Conservation (phyloP, 2,888 invertebrate genomes). For the Pecten maximus region DNA sequence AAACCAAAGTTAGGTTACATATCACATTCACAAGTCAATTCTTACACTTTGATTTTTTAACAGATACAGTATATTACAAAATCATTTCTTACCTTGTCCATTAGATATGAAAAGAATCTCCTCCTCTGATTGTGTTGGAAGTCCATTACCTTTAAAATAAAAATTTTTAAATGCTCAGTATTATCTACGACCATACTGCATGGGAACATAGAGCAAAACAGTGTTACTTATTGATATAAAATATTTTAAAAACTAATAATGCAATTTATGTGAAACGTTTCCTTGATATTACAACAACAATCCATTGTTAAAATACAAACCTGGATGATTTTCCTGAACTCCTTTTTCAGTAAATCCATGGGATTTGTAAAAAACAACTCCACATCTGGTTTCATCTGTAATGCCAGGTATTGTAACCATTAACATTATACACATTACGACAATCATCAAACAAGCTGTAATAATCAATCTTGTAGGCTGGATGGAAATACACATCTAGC, state of each 20-base stretch:
- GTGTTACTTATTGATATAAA: too few species aligned
- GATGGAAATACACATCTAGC: too few species aligned
- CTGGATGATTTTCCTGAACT: slow-evolving; percentile 68
- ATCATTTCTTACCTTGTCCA: slow-evolving; percentile 58
- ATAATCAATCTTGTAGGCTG: too few species aligned
- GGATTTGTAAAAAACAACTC: slow-evolving; percentile 77
- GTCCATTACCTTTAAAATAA: slow-evolving; percentile 59
- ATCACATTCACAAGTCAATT: neutral
- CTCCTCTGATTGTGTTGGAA: slow-evolving; percentile 71
- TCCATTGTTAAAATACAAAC: slow-evolving; percentile 51
- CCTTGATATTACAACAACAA: too few species aligned
- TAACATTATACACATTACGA: too few species aligned
- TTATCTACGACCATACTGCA: too few species aligned
- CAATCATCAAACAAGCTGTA: too few species aligned
- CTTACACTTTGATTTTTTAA: neutral
- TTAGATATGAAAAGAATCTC: slow-evolving; percentile 61
- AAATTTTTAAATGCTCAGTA: neutral
- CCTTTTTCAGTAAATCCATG: slow-evolving; percentile 68
- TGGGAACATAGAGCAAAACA: too few species aligned
- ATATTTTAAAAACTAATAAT: too few species aligned
- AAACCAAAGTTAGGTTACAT: neutral
- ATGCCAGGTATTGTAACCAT: neutral
- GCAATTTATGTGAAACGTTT: too few species aligned
- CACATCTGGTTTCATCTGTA: slow-evolving; percentile 78
- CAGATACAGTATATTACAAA: neutral